These are phyloP conservation scores for Daktulosphaira vitifoliae DNA, from an alignment of 1,140 invertebrate genomes.

Conservation along the genomic window DNA sequence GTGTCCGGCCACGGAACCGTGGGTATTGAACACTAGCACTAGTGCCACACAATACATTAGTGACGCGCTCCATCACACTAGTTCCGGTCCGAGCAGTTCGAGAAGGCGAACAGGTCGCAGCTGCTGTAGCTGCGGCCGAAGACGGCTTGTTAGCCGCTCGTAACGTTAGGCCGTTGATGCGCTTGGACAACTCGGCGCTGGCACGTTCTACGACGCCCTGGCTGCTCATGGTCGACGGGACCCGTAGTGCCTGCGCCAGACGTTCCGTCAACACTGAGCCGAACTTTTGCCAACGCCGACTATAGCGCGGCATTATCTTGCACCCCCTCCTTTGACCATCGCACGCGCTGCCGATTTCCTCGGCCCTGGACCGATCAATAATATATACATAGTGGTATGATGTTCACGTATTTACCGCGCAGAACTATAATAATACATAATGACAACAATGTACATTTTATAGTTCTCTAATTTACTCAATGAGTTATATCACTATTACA, in stretches of 20 bases:
- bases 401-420: too few relatives aligned
- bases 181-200: constrained; percentile 74
- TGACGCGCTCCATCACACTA: constrained; percentile 74
- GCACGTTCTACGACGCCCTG: constrained; percentile 78
- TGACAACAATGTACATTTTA: too few relatives aligned
- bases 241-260: background rate
- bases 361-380: constrained; percentile 27
- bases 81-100: constrained; percentile 45
- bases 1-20: constrained; percentile 21
- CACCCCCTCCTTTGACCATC: background rate
- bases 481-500: too few relatives aligned
- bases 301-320: background rate
- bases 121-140: background rate
- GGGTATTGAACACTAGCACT: constrained; percentile 16
- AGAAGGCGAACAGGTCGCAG: constrained; percentile 38
- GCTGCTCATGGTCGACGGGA: constrained; percentile 51
- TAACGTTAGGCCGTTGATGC: constrained; percentile 73
- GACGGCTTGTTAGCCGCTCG: constrained; percentile 55
- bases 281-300: constrained; percentile 19
- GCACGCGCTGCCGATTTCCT: background rate
- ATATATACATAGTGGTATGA: background rate
- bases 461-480: too few relatives aligned
- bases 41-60: constrained; percentile 66
- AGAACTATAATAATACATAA: too few relatives aligned
- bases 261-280: constrained; percentile 30